Evolutionary conservation across 2,113 vertebrate genomes (phyloP).

Genomic region (Antennarius striatus): DNA sequence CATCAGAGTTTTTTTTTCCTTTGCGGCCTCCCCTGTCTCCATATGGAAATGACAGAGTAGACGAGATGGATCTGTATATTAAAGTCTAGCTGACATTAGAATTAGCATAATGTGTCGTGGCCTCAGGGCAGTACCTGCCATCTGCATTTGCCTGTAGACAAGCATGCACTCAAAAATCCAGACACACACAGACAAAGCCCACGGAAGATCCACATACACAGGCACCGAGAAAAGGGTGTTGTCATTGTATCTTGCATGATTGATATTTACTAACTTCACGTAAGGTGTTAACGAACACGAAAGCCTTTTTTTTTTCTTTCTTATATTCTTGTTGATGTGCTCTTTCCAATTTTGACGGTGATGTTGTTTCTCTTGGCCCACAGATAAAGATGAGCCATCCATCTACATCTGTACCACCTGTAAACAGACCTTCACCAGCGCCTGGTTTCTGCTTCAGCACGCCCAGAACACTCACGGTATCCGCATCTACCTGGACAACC

Average conservation of each 20-base stretch:
- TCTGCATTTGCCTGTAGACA: constrained; percentile 94
- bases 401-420: constrained; percentile 99
- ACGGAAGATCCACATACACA: constrained; percentile 4
- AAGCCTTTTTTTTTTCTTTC: background rate
- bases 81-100: constrained; percentile 99
- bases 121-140: constrained; percentile 98
- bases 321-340: background rate
- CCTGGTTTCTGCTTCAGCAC: constrained; percentile 99
- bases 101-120: constrained; percentile 99
- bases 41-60: constrained; percentile 97
- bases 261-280: constrained; percentile 8
- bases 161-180: constrained; percentile 54
- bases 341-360: background rate
- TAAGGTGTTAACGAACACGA: background rate
- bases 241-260: constrained; percentile 2
- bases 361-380: constrained; percentile 59
- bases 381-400: constrained; percentile 99
- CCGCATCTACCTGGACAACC: constrained; percentile 98
- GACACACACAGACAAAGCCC: constrained; percentile 25
- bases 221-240: constrained; percentile 14
- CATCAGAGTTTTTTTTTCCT: constrained; percentile 27
- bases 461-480: constrained; percentile 98
- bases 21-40: constrained; percentile 66
- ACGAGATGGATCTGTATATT: constrained; percentile 99
- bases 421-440: constrained; percentile 98